Evolutionary conservation across 2,797 vertebrate species (phyloP).

Genomic region (Gorsachius magnificus): DNA sequence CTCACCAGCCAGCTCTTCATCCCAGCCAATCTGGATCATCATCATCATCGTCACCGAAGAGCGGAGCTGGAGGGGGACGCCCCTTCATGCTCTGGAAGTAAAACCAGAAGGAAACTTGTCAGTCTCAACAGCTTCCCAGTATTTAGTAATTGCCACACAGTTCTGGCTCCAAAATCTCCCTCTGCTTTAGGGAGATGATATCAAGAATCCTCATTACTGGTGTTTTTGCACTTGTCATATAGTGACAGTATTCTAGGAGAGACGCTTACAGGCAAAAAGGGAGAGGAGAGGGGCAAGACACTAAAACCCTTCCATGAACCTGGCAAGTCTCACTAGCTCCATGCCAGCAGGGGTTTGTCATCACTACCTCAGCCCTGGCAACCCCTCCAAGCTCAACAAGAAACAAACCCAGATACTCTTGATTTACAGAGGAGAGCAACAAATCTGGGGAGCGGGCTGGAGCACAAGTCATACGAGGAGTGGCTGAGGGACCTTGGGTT

Average conservation of each 20-base stretch:
- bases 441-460: too few species aligned
- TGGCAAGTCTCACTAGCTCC: background rate
- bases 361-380: background rate
- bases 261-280: background rate
- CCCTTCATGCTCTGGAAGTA: constrained; percentile 90
- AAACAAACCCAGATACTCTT: background rate
- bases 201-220: background rate
- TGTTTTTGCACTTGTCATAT: background rate
- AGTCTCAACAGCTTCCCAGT: background rate
- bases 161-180: background rate
- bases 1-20: constrained; percentile 71
- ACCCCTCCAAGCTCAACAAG: background rate
- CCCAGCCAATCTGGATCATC: constrained; percentile 91
- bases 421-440: too few species aligned
- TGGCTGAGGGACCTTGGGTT: too few species aligned
- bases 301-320: background rate
- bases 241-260: background rate
- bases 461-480: too few species aligned
- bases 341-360: background rate
- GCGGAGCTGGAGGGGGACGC: constrained; percentile 86
- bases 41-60: constrained; percentile 88
- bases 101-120: constrained; percentile 44
- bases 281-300: background rate
- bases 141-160: fast-evolving
- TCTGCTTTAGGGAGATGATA: background rate